Conservation (phyloP, 2,888 invertebrate genomes). For the Tiliacea aurago region DNA sequence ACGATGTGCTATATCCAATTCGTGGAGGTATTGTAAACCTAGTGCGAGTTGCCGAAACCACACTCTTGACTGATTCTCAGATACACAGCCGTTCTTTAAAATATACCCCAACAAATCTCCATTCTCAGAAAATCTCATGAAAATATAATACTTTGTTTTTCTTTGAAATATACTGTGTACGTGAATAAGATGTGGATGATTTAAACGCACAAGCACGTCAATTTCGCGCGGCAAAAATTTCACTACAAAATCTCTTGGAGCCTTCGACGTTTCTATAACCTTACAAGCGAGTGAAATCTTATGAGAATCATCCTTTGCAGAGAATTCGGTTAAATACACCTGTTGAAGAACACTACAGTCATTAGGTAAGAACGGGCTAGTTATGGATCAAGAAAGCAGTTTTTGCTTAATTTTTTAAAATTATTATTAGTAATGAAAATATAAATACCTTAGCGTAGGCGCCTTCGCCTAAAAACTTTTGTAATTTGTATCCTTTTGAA, state of each 20-base stretch:
- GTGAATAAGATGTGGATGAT: conserved; percentile 95
- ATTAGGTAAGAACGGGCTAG: conserved; percentile 4
- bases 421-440: not conserved
- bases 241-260: conserved; percentile 94
- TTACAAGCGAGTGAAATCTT: conserved; percentile 92
- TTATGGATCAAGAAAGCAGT: not conserved
- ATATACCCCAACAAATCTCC: conserved; percentile 94
- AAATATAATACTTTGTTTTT: conserved; percentile 93
- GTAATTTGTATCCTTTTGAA: conserved; percentile 91
- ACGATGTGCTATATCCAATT: conserved; percentile 93
- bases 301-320: conserved; percentile 74
- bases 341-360: conserved; percentile 56
- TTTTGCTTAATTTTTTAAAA: not conserved
- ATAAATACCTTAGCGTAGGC: conserved; percentile 93
- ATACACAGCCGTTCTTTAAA: conserved; percentile 92
- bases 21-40: conserved; percentile 93
- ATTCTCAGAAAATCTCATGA: conserved; percentile 94
- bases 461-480: conserved; percentile 93
- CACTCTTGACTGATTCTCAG: conserved; percentile 92
- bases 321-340: conserved; percentile 86
- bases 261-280: conserved; percentile 93
- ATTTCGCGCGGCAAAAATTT: conserved; percentile 96
- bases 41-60: conserved; percentile 93
- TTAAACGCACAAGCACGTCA: conserved; percentile 93
- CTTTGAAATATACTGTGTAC: conserved; percentile 94